Evolutionary conservation across 1,140 invertebrate genomes (phyloP), one percentile per base, ranked within the genome.

Genomic region (Trichonephila inaurata): DNA sequence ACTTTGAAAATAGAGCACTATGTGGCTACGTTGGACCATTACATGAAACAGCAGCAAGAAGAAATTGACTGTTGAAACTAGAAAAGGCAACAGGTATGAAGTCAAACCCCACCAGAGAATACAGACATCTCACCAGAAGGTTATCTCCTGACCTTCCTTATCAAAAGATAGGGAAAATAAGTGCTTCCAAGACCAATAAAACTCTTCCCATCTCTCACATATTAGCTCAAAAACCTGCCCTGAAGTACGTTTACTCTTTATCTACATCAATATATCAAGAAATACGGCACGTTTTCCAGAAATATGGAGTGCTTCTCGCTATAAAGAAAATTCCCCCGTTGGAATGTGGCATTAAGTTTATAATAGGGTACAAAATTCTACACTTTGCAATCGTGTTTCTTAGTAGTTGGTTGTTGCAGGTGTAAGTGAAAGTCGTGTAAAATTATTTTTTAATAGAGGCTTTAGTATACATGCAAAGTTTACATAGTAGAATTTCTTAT

Each of bases 211-310:
- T 33, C 72, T 40, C 28, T 18, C 72, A 77, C 72, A 77, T 77
- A 77, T 77, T 77, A 77, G 72, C 33, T 40, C 72, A 77, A 21
- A 69, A 77, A 40, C 72, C 72, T 19, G 72, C 72, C 72, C 5
- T 18, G 14, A 77, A 33, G 72, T 33, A 77, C 72, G 16, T 77
- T 77, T 77, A 33, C 28, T 40, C 14, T 40, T 77, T 77, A 77
- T 77, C 72, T 33, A 12, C 18, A 77, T 77, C 72, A 77, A 77
- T 77, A 77, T 4, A 77, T 77, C 72, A 77, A 77, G 28, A 77
- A 77, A 40, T 77, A 28, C 16, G 72, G 72, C 72, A 77, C 72
- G 72, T 77, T 77, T 77, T 40, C 72, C 33, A 77, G 5, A 77
- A 77, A 77, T 77, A 77, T 40, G 72, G 72, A 33, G 28, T 77